Conservation (phyloP, 1,140 invertebrate genomes). For the Pomacea maculata region DNA sequence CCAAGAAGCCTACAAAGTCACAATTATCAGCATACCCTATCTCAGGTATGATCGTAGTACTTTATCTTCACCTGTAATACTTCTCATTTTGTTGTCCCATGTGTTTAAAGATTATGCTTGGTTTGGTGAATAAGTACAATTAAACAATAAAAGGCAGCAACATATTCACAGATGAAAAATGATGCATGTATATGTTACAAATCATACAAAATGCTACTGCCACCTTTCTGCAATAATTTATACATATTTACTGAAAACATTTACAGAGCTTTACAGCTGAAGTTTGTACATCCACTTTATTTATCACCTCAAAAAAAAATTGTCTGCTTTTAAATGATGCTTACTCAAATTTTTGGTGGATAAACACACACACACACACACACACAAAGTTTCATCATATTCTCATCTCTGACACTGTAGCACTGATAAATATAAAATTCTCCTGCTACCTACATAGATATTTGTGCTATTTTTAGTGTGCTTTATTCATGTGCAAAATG, state of each 20-base stretch:
- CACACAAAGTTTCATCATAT: not conserved
- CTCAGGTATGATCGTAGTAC: too few species aligned
- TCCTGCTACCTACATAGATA: not conserved
- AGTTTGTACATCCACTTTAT: not conserved
- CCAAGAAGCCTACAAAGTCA: too few species aligned
- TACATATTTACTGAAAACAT: not conserved
- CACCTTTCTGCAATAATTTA: not conserved
- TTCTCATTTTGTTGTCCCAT: too few species aligned
- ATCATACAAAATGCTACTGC: too few species aligned
- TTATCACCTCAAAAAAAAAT: not conserved
- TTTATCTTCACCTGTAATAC: too few species aligned
- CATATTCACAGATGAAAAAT: too few species aligned
- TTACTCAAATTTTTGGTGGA: not conserved
- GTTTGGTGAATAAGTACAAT: too few species aligned
- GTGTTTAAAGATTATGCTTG: too few species aligned
- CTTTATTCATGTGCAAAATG: not conserved
- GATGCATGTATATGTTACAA: too few species aligned
- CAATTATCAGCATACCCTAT: too few species aligned
- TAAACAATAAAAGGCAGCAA: too few species aligned
- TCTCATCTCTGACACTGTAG: slow-evolving; percentile 3
- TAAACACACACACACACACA: not conserved
- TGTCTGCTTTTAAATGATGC: not conserved
- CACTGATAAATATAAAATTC: not conserved
- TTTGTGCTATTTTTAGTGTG: not conserved
- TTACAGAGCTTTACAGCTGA: not conserved